Percentiles rank a stretch among this genome's conserved stretches.
Conservation (phyloP, 2,888 invertebrate genomes). For the Cyclophora albipunctata region DNA sequence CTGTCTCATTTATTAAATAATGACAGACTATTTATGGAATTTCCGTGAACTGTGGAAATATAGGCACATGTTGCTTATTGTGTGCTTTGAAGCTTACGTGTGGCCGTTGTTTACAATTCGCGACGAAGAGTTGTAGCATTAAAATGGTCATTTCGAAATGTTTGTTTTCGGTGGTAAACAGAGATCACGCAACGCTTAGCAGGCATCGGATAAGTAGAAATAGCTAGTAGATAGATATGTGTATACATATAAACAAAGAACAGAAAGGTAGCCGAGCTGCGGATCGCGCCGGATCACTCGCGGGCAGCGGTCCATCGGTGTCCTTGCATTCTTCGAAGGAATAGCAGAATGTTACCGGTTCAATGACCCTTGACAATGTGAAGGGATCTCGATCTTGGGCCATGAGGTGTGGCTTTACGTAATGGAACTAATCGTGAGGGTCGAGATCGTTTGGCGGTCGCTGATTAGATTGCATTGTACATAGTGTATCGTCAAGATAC, state of each 20-base stretch:
- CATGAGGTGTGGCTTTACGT: slow-evolving; percentile 57
- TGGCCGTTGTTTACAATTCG: slow-evolving; percentile 22
- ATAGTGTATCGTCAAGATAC: neutral
- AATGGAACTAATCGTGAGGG: slow-evolving; percentile 48
- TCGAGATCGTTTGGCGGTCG: slow-evolving; percentile 46
- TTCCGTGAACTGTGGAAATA: slow-evolving; percentile 12
- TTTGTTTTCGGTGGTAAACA: slow-evolving; percentile 41
- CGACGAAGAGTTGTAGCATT: slow-evolving; percentile 17
- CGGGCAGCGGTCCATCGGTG: slow-evolving; percentile 44
- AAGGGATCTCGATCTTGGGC: slow-evolving; percentile 53
- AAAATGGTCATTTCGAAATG: slow-evolving; percentile 53
- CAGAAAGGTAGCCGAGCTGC: slow-evolving; percentile 7
- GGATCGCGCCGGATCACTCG: slow-evolving; percentile 12
- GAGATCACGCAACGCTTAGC: slow-evolving; percentile 31
- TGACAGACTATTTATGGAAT: slow-evolving; percentile 12
- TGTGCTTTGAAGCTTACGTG: slow-evolving; percentile 9
- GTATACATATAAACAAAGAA: slow-evolving; percentile 10
- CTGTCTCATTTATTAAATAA: slow-evolving; percentile 15
- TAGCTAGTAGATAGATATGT: slow-evolving; percentile 9
- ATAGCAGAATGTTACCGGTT: slow-evolving; percentile 62
- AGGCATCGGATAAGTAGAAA: slow-evolving; percentile 4
- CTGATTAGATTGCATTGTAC: slow-evolving; percentile 17
- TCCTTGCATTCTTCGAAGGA: slow-evolving; percentile 67
- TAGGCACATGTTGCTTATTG: slow-evolving; percentile 2
- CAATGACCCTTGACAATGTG: slow-evolving; percentile 65